phyloP scores from a whole-genome alignment of 1,140 invertebrate genomes.

The Drosophila guanche region DNA sequence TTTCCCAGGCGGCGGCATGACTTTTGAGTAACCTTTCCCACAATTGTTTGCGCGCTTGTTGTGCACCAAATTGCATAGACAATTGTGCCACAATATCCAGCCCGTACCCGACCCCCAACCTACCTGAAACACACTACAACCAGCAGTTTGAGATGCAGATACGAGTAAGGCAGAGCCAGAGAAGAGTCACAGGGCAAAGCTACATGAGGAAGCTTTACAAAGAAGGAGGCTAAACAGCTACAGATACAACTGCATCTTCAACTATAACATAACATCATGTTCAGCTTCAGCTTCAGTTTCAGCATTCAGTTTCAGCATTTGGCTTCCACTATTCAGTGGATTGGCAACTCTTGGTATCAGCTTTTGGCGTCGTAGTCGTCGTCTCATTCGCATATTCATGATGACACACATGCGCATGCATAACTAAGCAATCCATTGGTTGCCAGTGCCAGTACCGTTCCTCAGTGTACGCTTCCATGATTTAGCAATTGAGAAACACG shows the following conservation, averaged over 20 bases:
- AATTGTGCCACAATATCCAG: constrained; percentile 54
- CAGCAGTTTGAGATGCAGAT: constrained; percentile 18
- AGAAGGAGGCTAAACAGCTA: no score
- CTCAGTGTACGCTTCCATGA: constrained; percentile 40
- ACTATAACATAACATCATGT: constrained; percentile 3
- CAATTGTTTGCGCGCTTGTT: constrained; percentile 68
- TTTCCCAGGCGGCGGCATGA: constrained; percentile 68
- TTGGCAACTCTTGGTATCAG: constrained; percentile 51
- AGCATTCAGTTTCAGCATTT: neutral
- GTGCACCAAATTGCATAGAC: constrained; percentile 68
- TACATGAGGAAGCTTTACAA: no score
- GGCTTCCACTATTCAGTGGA: constrained; percentile 40
- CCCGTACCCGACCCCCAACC: constrained; percentile 7
- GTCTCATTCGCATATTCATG: constrained; percentile 65
- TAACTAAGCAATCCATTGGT: constrained; percentile 57
- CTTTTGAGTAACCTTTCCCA: constrained; percentile 77
- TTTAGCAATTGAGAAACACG: constrained; percentile 51
- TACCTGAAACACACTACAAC: no score
- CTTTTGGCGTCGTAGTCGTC: neutral
- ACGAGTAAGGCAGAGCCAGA: neutral
- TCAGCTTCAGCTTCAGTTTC: constrained; percentile 10
- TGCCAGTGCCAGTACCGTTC: neutral
- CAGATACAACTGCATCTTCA: no score
- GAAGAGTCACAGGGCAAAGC: no score
- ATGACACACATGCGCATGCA: constrained; percentile 76